A percentile compares a stretch with the other conserved stretches of the same genome.
These are phyloP conservation scores for Carcinoscorpius rotundicauda DNA, from an alignment of 1,140 invertebrate species.

Conservation along the genomic window DNA sequence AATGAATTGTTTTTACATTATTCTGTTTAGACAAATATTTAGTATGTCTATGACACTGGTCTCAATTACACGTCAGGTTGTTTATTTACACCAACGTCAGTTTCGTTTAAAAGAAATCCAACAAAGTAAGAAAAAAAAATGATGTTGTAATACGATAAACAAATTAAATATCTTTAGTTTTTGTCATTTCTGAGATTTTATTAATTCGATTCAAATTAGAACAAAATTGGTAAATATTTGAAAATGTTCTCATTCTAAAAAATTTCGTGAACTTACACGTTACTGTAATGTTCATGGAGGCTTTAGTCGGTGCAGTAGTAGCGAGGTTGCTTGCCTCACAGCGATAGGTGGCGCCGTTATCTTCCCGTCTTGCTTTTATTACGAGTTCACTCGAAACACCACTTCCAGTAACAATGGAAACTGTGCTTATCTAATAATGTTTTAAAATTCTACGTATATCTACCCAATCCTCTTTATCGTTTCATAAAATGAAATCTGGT, in stretches of 20 bases:
- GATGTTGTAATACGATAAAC: background rate
- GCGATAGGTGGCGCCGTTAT: slow-evolving; percentile 78
- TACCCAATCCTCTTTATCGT: too few species aligned
- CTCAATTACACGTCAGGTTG: too few species aligned
- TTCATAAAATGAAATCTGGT: too few species aligned
- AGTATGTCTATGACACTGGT: too few species aligned
- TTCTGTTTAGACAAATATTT: background rate
- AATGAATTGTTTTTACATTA: background rate
- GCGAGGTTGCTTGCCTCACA: slow-evolving; percentile 89
- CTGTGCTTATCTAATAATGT: slow-evolving; percentile 20
- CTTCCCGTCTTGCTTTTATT: slow-evolving; percentile 62
- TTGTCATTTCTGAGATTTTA: background rate
- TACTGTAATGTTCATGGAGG: slow-evolving; percentile 68
- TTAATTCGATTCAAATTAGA: background rate
- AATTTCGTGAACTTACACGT: slow-evolving; percentile 18
- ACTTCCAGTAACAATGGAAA: slow-evolving; percentile 20
- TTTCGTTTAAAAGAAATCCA: too few species aligned
- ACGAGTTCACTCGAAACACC: slow-evolving; percentile 26
- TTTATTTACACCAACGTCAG: too few species aligned
- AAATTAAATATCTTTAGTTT: background rate
- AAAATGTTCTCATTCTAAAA: background rate
- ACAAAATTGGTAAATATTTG: background rate
- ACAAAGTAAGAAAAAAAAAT: too few species aligned
- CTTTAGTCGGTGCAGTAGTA: slow-evolving; percentile 68
- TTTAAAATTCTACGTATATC: too few species aligned